Evolutionary conservation across 2,113 vertebrate genomes (phyloP).

Genomic region (Malaclemys terrapin): DNA sequence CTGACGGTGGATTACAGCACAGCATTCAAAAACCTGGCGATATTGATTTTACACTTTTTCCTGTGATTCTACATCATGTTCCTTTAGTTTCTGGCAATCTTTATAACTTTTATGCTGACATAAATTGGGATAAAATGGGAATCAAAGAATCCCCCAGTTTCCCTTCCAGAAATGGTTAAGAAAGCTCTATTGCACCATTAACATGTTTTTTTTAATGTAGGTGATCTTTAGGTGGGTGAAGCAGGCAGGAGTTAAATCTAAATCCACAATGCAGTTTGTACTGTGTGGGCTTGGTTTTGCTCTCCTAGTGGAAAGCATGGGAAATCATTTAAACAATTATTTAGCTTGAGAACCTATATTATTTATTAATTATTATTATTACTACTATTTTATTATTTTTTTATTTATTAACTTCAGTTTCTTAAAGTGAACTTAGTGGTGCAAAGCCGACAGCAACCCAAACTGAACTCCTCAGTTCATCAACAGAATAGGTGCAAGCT

Average conservation of each 20-base stretch:
- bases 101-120: slow-evolving; percentile 81
- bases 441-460: slow-evolving; percentile 44
- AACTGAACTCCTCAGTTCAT: not conserved
- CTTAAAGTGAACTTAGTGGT: slow-evolving; percentile 56
- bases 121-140: slow-evolving; percentile 81
- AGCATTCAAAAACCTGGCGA: slow-evolving; percentile 73
- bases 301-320: slow-evolving; percentile 42
- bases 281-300: slow-evolving; percentile 53
- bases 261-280: slow-evolving; percentile 42
- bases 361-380: not conserved
- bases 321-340: slow-evolving; percentile 66
- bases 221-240: slow-evolving; percentile 50
- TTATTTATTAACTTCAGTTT: slow-evolving; percentile 9
- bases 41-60: slow-evolving; percentile 84
- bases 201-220: slow-evolving; percentile 77
- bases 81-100: slow-evolving; percentile 81
- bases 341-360: not conserved
- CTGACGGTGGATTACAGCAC: slow-evolving; percentile 72
- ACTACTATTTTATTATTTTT: not conserved
- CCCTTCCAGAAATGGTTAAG: slow-evolving; percentile 72
- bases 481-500: accelerated
- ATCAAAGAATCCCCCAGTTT: slow-evolving; percentile 61
- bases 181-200: slow-evolving; percentile 73
- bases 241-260: slow-evolving; percentile 55
- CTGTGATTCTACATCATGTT: slow-evolving; percentile 80